phyloP scores from a whole-genome alignment of 2,113 vertebrate species.

The Vulpes lagopus region DNA sequence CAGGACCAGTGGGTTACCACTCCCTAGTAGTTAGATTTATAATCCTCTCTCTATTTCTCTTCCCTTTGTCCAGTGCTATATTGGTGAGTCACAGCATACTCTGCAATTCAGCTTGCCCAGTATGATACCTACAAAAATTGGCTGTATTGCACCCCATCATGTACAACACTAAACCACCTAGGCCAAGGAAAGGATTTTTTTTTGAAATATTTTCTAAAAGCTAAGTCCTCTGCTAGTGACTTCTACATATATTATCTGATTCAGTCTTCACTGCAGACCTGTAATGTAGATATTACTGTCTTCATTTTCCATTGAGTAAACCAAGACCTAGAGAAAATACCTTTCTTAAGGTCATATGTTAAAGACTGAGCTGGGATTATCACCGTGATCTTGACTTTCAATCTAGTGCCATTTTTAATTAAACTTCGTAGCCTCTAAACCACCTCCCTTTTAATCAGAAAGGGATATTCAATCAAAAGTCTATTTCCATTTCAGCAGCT shows the following conservation, averaged over 20 bases:
- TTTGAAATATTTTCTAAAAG: conserved; percentile 36
- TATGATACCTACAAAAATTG: not conserved
- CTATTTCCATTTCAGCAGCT: conserved; percentile 45
- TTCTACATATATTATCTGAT: not conserved
- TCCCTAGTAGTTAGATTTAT: not conserved
- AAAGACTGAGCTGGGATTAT: conserved; percentile 46
- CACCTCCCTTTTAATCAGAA: conserved; percentile 55
- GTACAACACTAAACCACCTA: not conserved
- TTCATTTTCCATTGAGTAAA: conserved; percentile 41
- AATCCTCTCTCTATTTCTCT: not conserved
- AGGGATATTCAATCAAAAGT: conserved; percentile 52
- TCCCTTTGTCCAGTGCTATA: not conserved
- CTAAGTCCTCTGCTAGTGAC: not conserved
- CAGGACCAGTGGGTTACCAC: not conserved
- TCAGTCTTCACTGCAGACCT: not conserved
- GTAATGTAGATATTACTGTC: not conserved
- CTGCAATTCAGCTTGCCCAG: not conserved
- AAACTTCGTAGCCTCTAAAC: conserved; percentile 44
- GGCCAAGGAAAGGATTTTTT: not conserved
- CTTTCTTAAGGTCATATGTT: conserved; percentile 8
- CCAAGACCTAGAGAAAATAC: not conserved
- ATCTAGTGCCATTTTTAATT: conserved; percentile 54
- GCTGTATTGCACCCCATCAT: not conserved
- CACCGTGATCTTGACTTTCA: conserved; percentile 33
- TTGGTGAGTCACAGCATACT: not conserved